Base-by-base conservation (phyloP, 1,140 invertebrate species). In the Hypothenemus hampei region DNA sequence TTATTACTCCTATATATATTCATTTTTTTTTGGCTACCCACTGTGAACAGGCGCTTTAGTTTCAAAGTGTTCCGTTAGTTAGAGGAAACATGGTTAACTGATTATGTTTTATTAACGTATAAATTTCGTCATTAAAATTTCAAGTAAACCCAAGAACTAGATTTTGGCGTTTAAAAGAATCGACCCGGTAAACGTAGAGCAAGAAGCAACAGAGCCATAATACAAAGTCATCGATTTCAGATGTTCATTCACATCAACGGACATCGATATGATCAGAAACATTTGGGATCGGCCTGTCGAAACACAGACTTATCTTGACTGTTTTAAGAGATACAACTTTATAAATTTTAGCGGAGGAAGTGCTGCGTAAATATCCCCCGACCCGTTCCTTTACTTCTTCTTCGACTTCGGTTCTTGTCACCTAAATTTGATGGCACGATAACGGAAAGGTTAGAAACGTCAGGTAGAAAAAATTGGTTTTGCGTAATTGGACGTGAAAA, bases 271-370 rank as follows among this genome's bases (percentile, higher is more conserved):
- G 45, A 48, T 48, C 45, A 33, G 31, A 46, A 48, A 48, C 45
- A 48, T 48, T 48, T 48, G 45, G 45, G 45, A 48, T 48, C 45
- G 45, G 45, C 45, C 45, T 48, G 45, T 48, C 45, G 45, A 20
- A 48, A 48, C 45, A 48, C 29, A 21, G 31, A 21, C 45, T 48
- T 35, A 48, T 48, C 45, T 48, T 48, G 45, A 48, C 45, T 36
- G 45, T 48, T 48, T 48, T 48, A 48, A 48, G 29, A 48, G 45
- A 35, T 48, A 48, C 45, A 36, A 48, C 45, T 48, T 48, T 48
- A 48, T 48, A 48, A 48, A 48, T 48, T 48, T 48, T 48, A 48
- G 45, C 45, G 45, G 36, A 48, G 31, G 45, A 36, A 36, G 45
- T 48, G 36, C 45, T 4, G 45, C 16, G 29, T 48, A 48, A 48